phyloP scores from a whole-genome alignment of 92 coral and sea anemone genomes.

The Scolanthus callimorphus region DNA sequence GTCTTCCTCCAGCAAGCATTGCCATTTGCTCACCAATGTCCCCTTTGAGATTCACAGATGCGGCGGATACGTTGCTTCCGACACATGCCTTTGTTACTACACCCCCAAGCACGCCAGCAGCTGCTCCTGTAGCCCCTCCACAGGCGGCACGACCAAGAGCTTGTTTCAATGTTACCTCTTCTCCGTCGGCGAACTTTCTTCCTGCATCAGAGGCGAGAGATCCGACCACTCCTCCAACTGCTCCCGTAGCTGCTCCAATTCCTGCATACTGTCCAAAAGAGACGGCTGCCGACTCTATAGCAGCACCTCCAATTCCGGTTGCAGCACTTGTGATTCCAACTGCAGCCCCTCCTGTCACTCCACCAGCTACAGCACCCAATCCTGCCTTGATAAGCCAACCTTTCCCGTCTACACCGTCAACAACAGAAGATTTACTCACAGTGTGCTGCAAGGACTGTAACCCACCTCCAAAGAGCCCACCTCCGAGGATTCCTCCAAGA shows the following conservation, averaged over 20 bases:
- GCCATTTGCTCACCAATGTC: slow-evolving; percentile 16
- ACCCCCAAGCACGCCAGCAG: slow-evolving; percentile 16
- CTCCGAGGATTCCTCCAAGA: neutral
- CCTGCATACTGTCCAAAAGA: slow-evolving; percentile 5
- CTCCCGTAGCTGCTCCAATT: slow-evolving; percentile 28
- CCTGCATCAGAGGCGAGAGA: slow-evolving; percentile 10
- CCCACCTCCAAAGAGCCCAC: slow-evolving; percentile 4
- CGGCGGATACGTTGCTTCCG: neutral
- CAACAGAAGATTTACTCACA: slow-evolving; percentile 17
- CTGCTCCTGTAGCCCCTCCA: slow-evolving; percentile 16
- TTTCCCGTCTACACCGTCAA: slow-evolving; percentile 15
- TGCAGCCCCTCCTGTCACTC: slow-evolving; percentile 28
- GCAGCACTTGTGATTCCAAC: slow-evolving; percentile 20
- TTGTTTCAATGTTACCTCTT: slow-evolving; percentile 25
- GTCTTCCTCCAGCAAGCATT: slow-evolving; percentile 5
- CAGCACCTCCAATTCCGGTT: slow-evolving; percentile 25
- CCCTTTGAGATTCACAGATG: slow-evolving; percentile 25
- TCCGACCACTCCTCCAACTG: slow-evolving; percentile 10
- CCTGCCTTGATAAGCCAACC: slow-evolving; percentile 8
- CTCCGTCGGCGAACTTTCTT: slow-evolving; percentile 22
- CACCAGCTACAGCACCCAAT: slow-evolving; percentile 28
- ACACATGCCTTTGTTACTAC: slow-evolving; percentile 22
- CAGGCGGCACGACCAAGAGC: slow-evolving; percentile 14
- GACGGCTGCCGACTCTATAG: slow-evolving; percentile 16
- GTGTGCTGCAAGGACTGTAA: slow-evolving; percentile 1